These are phyloP conservation scores for Cotesia congregata DNA, from an alignment of 2,888 invertebrate genomes.

Conservation along the genomic window DNA sequence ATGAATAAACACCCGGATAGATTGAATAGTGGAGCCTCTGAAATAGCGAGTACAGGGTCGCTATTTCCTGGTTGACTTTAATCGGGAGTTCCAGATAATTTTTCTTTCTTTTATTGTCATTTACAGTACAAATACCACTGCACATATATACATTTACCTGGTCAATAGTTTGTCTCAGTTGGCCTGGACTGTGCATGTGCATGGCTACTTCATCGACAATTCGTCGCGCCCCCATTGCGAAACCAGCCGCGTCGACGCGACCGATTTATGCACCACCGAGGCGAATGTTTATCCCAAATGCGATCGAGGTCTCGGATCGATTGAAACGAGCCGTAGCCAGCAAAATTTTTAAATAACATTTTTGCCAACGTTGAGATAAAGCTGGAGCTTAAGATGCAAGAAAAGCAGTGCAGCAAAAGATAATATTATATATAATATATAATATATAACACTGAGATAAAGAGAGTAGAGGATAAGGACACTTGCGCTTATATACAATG, in stretches of 20 bases:
- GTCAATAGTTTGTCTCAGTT: not conserved
- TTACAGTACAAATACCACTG: not conserved
- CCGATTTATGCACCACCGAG: constrained; percentile 31
- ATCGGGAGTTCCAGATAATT: not conserved
- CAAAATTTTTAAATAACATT: not conserved
- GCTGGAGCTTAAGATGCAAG: not conserved
- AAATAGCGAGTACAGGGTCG: constrained; percentile 25
- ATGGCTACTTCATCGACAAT: constrained; percentile 26
- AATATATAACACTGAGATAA: not conserved
- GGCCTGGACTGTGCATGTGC: not conserved
- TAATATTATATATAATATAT: no score
- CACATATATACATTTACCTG: not conserved
- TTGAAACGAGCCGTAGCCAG: not conserved
- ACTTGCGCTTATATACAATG: not conserved
- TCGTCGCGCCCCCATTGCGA: constrained; percentile 38
- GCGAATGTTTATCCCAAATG: constrained; percentile 20
- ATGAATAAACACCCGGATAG: not conserved
- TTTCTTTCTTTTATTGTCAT: not conserved
- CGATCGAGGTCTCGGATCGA: constrained; percentile 9
- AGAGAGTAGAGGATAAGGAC: not conserved
- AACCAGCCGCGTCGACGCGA: constrained; percentile 32
- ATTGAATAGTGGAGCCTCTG: constrained; percentile 13
- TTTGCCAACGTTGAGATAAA: not conserved
- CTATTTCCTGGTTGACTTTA: constrained; percentile 33
- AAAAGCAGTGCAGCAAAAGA: no score